phyloP scores from a whole-genome alignment of 2,113 vertebrate genomes.

The Heloderma charlesbogerti region DNA sequence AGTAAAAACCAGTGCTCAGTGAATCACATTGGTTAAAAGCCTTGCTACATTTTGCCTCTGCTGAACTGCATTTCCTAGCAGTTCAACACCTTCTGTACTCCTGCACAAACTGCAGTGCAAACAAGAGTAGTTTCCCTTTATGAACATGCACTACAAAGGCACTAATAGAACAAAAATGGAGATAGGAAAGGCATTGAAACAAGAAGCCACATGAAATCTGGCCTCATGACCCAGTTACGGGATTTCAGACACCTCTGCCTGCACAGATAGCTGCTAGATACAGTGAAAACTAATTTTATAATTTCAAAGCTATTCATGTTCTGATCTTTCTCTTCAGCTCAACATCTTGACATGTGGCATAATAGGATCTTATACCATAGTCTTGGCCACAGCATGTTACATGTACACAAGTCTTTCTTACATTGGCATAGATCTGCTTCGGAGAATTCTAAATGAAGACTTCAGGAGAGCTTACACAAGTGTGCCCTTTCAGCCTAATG shows the following conservation, averaged over 20 bases:
- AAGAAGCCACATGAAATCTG: not conserved
- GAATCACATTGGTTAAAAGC: not conserved
- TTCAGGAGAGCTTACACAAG: conserved; percentile 85
- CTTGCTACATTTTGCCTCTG: not conserved
- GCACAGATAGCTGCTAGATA: not conserved
- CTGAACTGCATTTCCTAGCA: not conserved
- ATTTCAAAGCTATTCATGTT: not conserved
- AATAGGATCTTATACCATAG: conserved; percentile 84
- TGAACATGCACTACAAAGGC: not conserved
- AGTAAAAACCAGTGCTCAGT: not conserved
- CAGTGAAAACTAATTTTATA: too few relatives aligned
- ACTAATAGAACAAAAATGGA: not conserved
- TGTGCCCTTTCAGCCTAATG: conserved; percentile 88
- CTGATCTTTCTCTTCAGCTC: conserved; percentile 77
- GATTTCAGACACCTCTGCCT: not conserved
- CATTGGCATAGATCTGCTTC: conserved; percentile 89
- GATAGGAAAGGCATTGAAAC: not conserved
- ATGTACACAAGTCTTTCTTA: conserved; percentile 93
- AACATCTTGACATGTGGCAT: conserved; percentile 89
- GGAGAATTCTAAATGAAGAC: conserved; percentile 83
- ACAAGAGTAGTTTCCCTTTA: not conserved
- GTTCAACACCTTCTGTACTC: not conserved
- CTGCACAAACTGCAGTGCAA: not conserved
- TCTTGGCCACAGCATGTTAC: conserved; percentile 87
- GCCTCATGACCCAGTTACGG: not conserved